These are phyloP conservation scores for Fulica atra DNA, from an alignment of 2,113 vertebrate genomes.

Conservation along the genomic window DNA sequence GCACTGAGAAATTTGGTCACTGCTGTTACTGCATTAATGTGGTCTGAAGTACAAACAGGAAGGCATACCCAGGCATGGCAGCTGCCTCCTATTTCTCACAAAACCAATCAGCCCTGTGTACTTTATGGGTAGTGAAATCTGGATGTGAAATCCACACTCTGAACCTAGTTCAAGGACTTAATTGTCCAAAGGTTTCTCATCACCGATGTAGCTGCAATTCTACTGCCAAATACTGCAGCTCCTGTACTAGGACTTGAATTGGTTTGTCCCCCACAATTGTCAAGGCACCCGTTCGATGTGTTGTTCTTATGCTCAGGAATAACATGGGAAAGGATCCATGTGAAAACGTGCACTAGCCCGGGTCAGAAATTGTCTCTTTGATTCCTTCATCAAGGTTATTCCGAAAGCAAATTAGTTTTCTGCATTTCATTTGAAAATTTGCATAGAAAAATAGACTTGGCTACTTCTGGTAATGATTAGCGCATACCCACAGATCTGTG, in stretches of 20 bases:
- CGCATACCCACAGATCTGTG: neutral
- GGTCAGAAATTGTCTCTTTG: neutral
- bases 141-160: neutral
- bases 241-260: neutral
- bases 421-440: neutral
- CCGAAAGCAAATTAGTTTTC: neutral
- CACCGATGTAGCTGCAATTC: neutral
- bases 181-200: neutral
- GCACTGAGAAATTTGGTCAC: constrained; percentile 26
- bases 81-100: neutral
- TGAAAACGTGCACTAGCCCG: neutral
- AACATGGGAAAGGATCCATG: neutral
- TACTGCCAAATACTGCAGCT: neutral
- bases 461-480: neutral
- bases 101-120: neutral
- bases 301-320: neutral
- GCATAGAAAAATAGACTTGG: neutral
- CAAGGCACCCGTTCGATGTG: neutral
- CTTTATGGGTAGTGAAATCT: neutral
- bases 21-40: constrained; percentile 6
- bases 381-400: neutral
- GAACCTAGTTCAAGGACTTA: neutral
- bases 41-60: neutral
- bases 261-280: neutral
- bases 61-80: neutral